Base-by-base conservation (phyloP, 2,888 invertebrate species). In the Dasypogon diadema region DNA sequence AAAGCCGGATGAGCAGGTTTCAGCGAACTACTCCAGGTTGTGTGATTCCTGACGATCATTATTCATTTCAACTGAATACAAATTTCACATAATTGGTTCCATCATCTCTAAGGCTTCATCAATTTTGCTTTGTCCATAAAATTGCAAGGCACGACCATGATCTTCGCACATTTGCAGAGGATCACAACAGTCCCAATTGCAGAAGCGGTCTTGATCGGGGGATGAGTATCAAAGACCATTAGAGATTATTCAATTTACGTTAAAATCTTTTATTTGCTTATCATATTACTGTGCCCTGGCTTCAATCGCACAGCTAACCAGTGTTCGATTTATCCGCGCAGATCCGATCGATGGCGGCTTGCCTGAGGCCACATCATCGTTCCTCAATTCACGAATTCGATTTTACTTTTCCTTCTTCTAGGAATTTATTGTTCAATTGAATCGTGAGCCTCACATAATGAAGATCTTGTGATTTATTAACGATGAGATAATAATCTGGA, bases 301-400 rank as follows among this genome's bases (percentile, higher is more conserved):
- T 60, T 18, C 21, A 37, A 16, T 21, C 34, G 37, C 37, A 12
- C 37, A 16, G 60, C 60, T 60, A 60, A 60, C 60, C 60, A 60
- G 60, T 16, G 37, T 18, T 37, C 60, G 60, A 60, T 60, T 60
- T 60, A 34, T 60, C 60, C 16, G 14, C 24, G 5, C 26, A 46
- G 5, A n/a, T 37, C 8, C 24, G 48, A 16, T 68, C 48, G 24
- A 24, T 68, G 46, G 48, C 22, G 46, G 48, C 48, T 21, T 60
- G 21, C 48, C 48, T 46, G 65, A 46, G 48, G 46, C 65, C 21
- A 48, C 24, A 21, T 68, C 46, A 26, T 48, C 46, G 37, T 48
- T 46, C 21, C 65, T 48, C 65, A 68, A 68, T 68, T 68, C 65
- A 68, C 65, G 65, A 68, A 68, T 68, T 68, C 65, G 46, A 48